These are phyloP conservation scores for Lethrus apterus DNA, from an alignment of 1,140 invertebrate genomes.

Conservation along the genomic window DNA sequence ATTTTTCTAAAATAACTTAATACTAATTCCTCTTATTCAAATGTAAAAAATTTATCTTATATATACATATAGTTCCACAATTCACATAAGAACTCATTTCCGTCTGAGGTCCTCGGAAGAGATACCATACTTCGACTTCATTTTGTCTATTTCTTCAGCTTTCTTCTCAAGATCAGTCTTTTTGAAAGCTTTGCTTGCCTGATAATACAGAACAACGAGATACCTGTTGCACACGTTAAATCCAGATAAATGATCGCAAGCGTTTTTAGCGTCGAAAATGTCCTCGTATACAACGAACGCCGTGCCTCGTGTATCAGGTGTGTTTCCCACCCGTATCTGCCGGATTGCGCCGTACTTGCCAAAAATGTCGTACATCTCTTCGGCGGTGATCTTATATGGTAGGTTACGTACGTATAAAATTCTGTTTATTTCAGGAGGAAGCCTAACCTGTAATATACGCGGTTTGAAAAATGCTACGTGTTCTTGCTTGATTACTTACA, in stretches of 20 bases:
- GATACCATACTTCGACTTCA: slow-evolving; percentile 89
- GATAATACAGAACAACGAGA: slow-evolving; percentile 95
- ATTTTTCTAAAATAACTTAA: no score
- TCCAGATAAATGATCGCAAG: slow-evolving; percentile 97
- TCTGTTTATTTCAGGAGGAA: slow-evolving; percentile 98
- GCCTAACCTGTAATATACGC: slow-evolving; percentile 65
- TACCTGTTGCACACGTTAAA: slow-evolving; percentile 99
- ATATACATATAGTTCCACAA: no score
- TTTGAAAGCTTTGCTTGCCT: slow-evolving; percentile 92
- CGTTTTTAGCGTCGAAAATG: slow-evolving; percentile 99
- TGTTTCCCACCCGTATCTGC: slow-evolving; percentile 98
- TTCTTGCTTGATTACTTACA: slow-evolving; percentile 40
- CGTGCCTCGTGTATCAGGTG: slow-evolving; percentile 94
- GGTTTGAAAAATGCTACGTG: slow-evolving; percentile 13
- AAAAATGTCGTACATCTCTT: slow-evolving; percentile 99
- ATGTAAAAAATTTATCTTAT: no score
- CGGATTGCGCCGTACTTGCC: slow-evolving; percentile 99
- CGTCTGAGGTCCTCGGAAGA: slow-evolving; percentile 33
- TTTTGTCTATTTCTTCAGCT: slow-evolving; percentile 91
- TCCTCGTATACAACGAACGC: slow-evolving; percentile 99
- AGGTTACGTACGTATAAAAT: slow-evolving; percentile 96
- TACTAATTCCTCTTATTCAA: no score
- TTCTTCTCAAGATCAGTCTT: slow-evolving; percentile 95
- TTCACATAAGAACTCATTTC: no score
- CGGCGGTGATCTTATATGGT: slow-evolving; percentile 99